phyloP scores from a whole-genome alignment of 1,140 invertebrate genomes.

The Drosophila sechellia region DNA sequence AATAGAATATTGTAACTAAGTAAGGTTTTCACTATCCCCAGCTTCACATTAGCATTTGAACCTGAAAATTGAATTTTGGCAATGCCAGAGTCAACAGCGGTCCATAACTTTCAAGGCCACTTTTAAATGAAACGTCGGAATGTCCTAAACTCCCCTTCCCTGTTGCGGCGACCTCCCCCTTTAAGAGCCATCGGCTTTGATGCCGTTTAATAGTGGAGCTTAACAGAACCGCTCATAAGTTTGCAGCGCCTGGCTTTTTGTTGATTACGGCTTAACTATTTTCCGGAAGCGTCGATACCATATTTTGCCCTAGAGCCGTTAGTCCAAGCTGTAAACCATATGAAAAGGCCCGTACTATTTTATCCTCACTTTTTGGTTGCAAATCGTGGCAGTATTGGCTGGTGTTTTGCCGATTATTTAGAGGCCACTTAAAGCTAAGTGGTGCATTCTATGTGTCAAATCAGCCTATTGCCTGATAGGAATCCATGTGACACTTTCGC shows the following conservation, averaged over 20 bases:
- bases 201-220: conserved; percentile 52
- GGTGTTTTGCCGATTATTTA: background rate
- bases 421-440: too few relatives aligned
- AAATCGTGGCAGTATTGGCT: background rate
- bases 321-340: background rate
- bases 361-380: conserved; percentile 1
- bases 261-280: conserved; percentile 6
- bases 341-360: background rate
- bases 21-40: too few relatives aligned
- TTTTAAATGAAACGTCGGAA: conserved; percentile 58
- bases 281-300: conserved; percentile 1
- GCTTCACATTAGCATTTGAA: too few relatives aligned
- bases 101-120: conserved; percentile 37
- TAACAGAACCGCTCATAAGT: conserved; percentile 53
- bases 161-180: background rate
- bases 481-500: too few relatives aligned
- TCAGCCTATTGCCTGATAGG: too few relatives aligned
- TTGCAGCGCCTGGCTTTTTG: conserved; percentile 22
- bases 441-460: background rate
- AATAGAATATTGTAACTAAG: too few relatives aligned
- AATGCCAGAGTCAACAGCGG: conserved; percentile 4
- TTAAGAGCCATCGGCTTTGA: conserved; percentile 3
- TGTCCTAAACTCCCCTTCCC: conserved; percentile 63
- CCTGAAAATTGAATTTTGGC: background rate
- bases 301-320: background rate